Evolutionary conservation across 1,140 invertebrate genomes (phyloP).

Genomic region (Reticulitermes speratus): DNA sequence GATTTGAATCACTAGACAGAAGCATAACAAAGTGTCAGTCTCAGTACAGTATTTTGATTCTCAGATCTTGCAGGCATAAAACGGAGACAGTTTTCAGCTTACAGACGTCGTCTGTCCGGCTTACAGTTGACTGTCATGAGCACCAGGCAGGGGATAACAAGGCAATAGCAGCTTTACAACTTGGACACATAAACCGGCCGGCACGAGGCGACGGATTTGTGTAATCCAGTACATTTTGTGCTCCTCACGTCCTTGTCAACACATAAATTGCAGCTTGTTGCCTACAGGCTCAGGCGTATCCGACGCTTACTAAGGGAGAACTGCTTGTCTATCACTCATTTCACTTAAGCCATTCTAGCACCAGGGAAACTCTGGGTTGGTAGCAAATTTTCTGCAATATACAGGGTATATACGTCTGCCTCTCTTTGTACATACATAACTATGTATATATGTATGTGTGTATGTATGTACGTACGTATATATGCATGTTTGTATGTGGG

Average conservation of each 20-base stretch:
- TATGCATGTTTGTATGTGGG: no score
- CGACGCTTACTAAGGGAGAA: no score
- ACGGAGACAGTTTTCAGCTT: background rate
- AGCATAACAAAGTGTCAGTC: background rate
- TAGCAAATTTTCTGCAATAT: no score
- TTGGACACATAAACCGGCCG: background rate
- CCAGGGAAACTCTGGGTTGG: no score
- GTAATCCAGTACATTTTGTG: background rate
- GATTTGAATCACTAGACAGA: background rate
- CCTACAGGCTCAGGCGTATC: background rate
- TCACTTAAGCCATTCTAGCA: no score
- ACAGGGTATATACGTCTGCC: no score
- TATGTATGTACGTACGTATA: no score
- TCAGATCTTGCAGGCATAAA: background rate
- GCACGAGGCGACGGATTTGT: background rate
- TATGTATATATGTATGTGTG: no score
- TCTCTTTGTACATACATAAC: no score
- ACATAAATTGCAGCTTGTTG: slow-evolving; percentile 11
- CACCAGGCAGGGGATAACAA: background rate
- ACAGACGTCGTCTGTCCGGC: background rate
- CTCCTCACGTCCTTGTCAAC: background rate
- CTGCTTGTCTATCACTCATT: no score
- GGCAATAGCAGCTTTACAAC: background rate
- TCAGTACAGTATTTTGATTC: background rate
- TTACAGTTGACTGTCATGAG: background rate